These are phyloP conservation scores for Forbesichthys agassizii DNA, from an alignment of 2,113 vertebrate species.

Conservation along the genomic window DNA sequence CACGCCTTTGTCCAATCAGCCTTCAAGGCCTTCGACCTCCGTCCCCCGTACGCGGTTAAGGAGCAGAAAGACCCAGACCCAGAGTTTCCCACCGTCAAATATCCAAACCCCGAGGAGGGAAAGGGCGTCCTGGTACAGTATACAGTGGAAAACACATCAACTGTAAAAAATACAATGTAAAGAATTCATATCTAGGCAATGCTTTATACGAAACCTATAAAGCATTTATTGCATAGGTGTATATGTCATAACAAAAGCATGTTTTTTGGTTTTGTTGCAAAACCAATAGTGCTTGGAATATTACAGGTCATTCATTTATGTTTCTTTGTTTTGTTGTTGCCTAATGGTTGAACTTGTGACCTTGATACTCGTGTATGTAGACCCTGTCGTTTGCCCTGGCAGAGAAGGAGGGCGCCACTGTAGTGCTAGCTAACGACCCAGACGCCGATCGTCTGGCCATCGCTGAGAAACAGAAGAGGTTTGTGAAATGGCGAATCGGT, in stretches of 20 bases:
- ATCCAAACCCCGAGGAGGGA: conserved; percentile 97
- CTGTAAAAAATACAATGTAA: too few species aligned
- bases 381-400: conserved; percentile 92
- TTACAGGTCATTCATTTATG: too few species aligned
- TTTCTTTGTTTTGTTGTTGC: background rate
- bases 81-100: conserved; percentile 94
- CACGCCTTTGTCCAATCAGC: conserved; percentile 91
- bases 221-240: too few species aligned
- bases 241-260: too few species aligned
- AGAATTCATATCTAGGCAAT: too few species aligned
- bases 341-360: conserved; percentile 1
- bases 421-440: conserved; percentile 94
- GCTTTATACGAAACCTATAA: too few species aligned
- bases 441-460: conserved; percentile 94
- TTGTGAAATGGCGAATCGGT: conserved; percentile 5
- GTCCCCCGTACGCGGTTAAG: conserved; percentile 87
- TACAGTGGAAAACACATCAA: background rate
- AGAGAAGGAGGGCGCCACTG: conserved; percentile 84
- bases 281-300: too few species aligned
- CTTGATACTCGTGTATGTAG: conserved; percentile 67
- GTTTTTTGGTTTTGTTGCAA: too few species aligned
- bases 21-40: conserved; percentile 89
- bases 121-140: conserved; percentile 90
- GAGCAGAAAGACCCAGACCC: conserved; percentile 95
- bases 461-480: conserved; percentile 92